phyloP scores from a whole-genome alignment of 1,140 invertebrate species.

The Adelges cooleyi region DNA sequence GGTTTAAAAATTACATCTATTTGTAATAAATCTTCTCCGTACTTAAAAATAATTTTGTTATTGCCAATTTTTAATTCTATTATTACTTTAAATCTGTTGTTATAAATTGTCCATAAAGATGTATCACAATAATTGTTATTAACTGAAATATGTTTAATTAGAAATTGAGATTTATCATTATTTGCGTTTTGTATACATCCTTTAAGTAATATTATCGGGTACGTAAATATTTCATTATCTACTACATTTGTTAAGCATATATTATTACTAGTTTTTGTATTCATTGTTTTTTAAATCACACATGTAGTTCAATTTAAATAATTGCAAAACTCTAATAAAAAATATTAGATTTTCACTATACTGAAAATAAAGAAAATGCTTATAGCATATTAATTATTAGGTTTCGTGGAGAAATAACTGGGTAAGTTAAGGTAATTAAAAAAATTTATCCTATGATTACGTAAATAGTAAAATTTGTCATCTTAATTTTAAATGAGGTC shows the following conservation, averaged over 20 bases:
- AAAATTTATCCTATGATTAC: too few species aligned
- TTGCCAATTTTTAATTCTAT: constrained; percentile 29
- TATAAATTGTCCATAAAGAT: constrained; percentile 29
- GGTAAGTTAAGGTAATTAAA: too few species aligned
- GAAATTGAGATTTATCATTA: background rate
- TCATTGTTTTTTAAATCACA: too few species aligned
- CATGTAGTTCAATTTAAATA: too few species aligned
- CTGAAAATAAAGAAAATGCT: too few species aligned
- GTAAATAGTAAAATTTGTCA: too few species aligned
- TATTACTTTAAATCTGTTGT: constrained; percentile 32
- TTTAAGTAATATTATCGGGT: constrained; percentile 30
- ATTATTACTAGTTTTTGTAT: background rate
- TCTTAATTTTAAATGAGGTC: too few species aligned
- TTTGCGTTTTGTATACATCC: constrained; percentile 15
- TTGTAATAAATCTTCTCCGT: background rate
- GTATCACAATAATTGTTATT: background rate
- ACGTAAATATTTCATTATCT: constrained; percentile 30
- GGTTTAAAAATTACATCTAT: constrained; percentile 29
- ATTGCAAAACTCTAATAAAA: too few species aligned
- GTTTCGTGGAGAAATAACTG: too few species aligned
- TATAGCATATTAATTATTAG: too few species aligned
- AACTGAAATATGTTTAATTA: constrained; percentile 14
- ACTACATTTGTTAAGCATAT: constrained; percentile 13
- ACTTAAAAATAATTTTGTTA: constrained; percentile 31
- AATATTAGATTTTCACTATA: too few species aligned